These are phyloP conservation scores for Meteorus cinctellus DNA, from an alignment of 2,888 invertebrate genomes.

Conservation along the genomic window DNA sequence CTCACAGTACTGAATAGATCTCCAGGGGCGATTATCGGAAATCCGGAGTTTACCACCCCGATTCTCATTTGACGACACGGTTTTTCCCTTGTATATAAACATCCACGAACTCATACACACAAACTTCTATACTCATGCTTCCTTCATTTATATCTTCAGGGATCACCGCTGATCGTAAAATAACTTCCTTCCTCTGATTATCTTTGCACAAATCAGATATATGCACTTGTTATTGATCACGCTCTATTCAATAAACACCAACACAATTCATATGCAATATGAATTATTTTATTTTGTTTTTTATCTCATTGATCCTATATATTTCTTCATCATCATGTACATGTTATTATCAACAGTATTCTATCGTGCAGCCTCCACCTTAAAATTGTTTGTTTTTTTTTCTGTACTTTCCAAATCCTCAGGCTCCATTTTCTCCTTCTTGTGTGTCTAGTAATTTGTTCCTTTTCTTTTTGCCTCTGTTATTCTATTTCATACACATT, in stretches of 20 bases:
- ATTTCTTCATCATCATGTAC: not conserved
- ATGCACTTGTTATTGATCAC: conserved; percentile 2
- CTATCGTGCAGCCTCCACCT: not conserved
- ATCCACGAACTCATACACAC: not conserved
- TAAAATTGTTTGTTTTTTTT: not conserved
- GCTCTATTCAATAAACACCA: not conserved
- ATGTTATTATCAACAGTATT: not conserved
- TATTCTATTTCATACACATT: not conserved
- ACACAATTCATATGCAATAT: not conserved
- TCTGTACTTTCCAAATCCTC: not conserved
- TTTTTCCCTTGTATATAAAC: not conserved
- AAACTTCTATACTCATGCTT: not conserved
- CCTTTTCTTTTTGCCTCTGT: not conserved
- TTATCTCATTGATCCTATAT: not conserved
- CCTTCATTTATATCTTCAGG: not conserved
- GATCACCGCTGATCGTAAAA: not conserved
- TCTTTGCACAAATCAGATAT: conserved; percentile 11
- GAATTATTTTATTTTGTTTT: not conserved
- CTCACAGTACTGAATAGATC: conserved; percentile 30
- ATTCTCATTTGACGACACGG: conserved; percentile 5
- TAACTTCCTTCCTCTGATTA: not conserved
- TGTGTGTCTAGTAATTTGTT: not conserved
- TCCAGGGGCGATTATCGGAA: conserved; percentile 9
- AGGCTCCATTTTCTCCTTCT: not conserved
- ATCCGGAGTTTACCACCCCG: conserved; percentile 23